Percentiles rank a stretch among this genome's conserved stretches.
These are phyloP conservation scores for Phrynosoma blainvillii DNA, from an alignment of 2,113 vertebrate genomes.

Conservation along the genomic window DNA sequence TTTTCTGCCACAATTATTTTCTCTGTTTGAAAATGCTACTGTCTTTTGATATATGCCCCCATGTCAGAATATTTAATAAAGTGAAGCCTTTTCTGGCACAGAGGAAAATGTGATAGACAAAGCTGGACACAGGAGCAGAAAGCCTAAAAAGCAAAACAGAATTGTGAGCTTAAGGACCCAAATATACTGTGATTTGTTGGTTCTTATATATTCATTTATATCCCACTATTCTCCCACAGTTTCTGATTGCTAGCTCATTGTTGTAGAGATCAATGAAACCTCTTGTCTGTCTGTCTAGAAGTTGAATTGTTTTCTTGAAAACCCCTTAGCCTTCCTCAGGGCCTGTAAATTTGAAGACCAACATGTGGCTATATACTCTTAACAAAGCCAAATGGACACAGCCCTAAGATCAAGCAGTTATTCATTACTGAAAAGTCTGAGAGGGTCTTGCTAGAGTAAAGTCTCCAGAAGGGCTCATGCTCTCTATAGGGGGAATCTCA, in stretches of 20 bases:
- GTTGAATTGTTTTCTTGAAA: not conserved
- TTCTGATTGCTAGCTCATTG: not conserved
- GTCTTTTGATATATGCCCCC: not conserved
- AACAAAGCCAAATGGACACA: not conserved
- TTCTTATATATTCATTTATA: too few species aligned
- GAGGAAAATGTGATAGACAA: not conserved
- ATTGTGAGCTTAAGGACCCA: not conserved
- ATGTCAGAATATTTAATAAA: not conserved
- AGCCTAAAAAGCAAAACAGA: not conserved
- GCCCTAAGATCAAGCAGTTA: too few species aligned
- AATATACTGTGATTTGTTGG: not conserved
- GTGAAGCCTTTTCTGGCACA: not conserved
- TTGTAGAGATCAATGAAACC: not conserved
- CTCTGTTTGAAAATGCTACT: not conserved
- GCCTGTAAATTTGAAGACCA: not conserved
- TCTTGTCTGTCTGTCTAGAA: not conserved
- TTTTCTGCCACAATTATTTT: not conserved
- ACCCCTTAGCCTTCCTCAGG: not conserved
- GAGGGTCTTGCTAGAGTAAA: not conserved
- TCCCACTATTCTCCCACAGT: too few species aligned
- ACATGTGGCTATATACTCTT: not conserved
- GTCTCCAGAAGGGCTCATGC: rapidly evolving
- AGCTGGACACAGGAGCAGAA: too few species aligned
- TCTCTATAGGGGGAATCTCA: not conserved
- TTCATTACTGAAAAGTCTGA: too few species aligned